Percentiles rank a stretch among this genome's conserved stretches.
phyloP scores from a whole-genome alignment of 2,888 invertebrate species.

The Gymnosoma rotundatum region DNA sequence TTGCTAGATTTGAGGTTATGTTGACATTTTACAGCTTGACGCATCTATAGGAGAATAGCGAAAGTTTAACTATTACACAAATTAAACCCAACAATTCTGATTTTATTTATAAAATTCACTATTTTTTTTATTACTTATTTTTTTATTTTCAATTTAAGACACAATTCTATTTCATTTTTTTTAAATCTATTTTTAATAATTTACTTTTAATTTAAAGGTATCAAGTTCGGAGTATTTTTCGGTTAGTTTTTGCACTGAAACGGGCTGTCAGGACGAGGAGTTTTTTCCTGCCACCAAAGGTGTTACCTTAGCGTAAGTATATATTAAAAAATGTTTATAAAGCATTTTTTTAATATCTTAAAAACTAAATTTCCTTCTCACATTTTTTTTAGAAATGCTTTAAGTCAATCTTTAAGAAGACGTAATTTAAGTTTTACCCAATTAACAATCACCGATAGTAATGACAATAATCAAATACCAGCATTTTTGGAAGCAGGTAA shows the following conservation, averaged over 20 bases:
- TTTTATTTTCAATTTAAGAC: too few relatives aligned
- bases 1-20: too few relatives aligned
- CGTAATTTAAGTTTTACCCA: constrained; percentile 84
- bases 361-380: not conserved
- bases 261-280: constrained; percentile 84
- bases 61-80: too few relatives aligned
- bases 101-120: too few relatives aligned
- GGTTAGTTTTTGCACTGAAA: constrained; percentile 86
- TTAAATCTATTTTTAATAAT: not conserved
- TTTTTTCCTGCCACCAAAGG: constrained; percentile 87
- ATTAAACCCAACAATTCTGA: too few relatives aligned
- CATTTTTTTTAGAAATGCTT: constrained; percentile 84
- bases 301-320: constrained; percentile 86
- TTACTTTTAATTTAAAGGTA: constrained; percentile 83
- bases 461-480: constrained; percentile 80
- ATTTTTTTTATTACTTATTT: too few relatives aligned
- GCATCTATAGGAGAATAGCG: too few relatives aligned
- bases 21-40: too few relatives aligned
- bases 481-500: constrained; percentile 80
- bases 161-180: not conserved
- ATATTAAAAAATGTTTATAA: not conserved
- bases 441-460: constrained; percentile 81
- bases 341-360: not conserved
- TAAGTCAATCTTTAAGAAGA: constrained; percentile 85
- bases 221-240: constrained; percentile 89